Conservation (phyloP, 2,888 invertebrate species). For the Lepidochrysops patricia region DNA sequence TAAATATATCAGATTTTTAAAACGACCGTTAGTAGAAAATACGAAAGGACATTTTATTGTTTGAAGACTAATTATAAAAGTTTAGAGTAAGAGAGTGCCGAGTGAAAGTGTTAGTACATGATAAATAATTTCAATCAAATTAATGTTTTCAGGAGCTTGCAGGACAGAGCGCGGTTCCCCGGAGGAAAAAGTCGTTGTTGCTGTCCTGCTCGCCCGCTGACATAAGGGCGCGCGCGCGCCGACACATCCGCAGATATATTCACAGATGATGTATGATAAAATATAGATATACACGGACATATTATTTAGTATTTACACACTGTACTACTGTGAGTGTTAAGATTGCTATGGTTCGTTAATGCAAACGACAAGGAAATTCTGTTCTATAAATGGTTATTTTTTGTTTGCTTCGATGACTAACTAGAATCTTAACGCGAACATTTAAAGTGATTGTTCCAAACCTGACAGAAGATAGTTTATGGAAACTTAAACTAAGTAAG, state of each 20-base stretch:
- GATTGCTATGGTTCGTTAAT: neutral
- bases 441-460: neutral
- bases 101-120: too few species aligned
- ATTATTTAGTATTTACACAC: neutral
- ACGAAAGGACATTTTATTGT: too few species aligned
- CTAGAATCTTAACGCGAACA: neutral
- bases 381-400: neutral
- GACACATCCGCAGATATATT: neutral
- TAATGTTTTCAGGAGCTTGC: neutral
- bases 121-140: too few species aligned
- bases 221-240: neutral
- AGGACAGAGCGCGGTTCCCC: neutral
- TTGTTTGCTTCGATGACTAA: neutral
- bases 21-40: too few species aligned
- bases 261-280: slow-evolving; percentile 5
- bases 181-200: neutral
- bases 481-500: neutral
- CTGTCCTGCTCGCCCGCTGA: neutral
- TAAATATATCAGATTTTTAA: too few species aligned
- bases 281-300: neutral
- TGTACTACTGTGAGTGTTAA: too few species aligned
- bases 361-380: too few species aligned
- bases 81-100: too few species aligned
- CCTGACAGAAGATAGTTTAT: neutral
- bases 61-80: too few species aligned